phyloP scores from a whole-genome alignment of 2,888 invertebrate genomes.

The Acleris literana region DNA sequence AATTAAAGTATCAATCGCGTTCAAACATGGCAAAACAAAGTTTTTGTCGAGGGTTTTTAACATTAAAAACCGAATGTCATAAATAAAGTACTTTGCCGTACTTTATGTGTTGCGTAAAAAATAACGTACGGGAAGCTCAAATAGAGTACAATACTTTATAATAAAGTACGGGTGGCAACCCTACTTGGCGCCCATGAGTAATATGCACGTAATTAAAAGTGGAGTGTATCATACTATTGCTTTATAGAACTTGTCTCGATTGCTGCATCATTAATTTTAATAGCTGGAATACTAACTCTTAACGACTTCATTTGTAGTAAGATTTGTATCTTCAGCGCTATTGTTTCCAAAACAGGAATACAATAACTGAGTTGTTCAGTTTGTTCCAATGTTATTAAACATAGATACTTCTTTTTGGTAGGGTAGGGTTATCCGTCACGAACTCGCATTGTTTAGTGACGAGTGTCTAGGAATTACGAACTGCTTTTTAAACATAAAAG shows the following conservation, averaged over 20 bases:
- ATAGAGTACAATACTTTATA: no score
- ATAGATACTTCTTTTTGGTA: not conserved
- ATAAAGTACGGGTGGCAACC: no score
- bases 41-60: no score
- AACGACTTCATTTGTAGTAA: not conserved
- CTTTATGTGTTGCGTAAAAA: no score
- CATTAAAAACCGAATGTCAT: no score
- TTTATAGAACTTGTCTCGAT: not conserved
- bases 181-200: not conserved
- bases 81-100: no score
- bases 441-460: no score
- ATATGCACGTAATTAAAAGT: conserved; percentile 1
- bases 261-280: conserved; percentile 8
- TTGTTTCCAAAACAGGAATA: not conserved
- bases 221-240: conserved; percentile 1
- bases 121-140: no score
- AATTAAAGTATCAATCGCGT: no score
- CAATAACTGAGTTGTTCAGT: not conserved
- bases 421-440: not conserved
- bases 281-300: conserved; percentile 8
- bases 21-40: no score
- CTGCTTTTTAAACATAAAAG: no score
- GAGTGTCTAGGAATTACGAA: no score
- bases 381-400: conserved; percentile 9
- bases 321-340: not conserved